Conservation (phyloP, 1,140 invertebrate genomes). For the Hermetia illucens region DNA sequence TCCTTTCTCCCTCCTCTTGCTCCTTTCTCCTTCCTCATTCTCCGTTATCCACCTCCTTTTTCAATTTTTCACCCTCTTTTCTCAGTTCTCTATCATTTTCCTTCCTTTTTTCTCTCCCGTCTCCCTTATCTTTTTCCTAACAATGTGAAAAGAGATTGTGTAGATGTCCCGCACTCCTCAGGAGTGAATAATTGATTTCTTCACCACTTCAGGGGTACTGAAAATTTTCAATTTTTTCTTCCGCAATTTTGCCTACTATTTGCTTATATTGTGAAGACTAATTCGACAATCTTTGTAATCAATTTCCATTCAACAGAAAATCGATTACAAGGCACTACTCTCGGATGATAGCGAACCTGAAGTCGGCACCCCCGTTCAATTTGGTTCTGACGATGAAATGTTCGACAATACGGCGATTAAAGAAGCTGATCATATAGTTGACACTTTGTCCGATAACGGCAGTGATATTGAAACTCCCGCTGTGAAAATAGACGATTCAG, state of each 20-base stretch:
- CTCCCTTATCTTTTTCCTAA: too few relatives aligned
- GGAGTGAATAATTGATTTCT: too few relatives aligned
- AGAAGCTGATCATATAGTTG: conserved; percentile 11
- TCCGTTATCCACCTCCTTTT: too few relatives aligned
- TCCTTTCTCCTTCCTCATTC: too few relatives aligned
- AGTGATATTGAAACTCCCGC: neutral
- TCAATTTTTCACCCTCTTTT: too few relatives aligned
- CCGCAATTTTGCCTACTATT: neutral
- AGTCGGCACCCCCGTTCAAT: neutral
- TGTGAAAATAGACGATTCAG: neutral
- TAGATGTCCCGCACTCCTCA: too few relatives aligned
- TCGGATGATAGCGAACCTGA: conserved; percentile 11
- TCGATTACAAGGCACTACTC: conserved; percentile 21
- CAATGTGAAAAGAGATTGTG: too few relatives aligned
- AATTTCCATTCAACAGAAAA: conserved; percentile 11
- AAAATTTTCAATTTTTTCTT: too few relatives aligned
- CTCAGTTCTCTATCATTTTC: too few relatives aligned
- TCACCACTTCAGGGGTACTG: too few relatives aligned
- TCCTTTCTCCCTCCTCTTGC: too few relatives aligned
- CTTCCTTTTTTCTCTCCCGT: too few relatives aligned
- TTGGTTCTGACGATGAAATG: conserved; percentile 18
- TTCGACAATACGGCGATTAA: conserved; percentile 31
- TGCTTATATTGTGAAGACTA: neutral
- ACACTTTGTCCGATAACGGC: conserved; percentile 5
- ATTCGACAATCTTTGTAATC: neutral